Evolutionary conservation across 2,113 vertebrate genomes (phyloP).

Genomic region (Amblyopsis rosae): DNA sequence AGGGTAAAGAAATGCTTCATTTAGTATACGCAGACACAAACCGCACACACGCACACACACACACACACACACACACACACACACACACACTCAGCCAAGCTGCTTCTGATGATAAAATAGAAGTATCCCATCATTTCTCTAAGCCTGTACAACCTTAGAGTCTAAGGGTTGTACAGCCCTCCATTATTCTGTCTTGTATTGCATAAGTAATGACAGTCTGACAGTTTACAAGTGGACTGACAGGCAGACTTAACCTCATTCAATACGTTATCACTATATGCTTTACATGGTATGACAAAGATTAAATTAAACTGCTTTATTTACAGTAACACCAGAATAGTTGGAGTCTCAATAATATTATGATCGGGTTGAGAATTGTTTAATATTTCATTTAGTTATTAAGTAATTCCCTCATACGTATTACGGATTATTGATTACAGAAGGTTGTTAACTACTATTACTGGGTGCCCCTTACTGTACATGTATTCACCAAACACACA

Average conservation of each 20-base stretch:
- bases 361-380: background rate
- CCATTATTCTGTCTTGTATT: background rate
- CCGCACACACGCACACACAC: background rate
- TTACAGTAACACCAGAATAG: background rate
- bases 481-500: background rate
- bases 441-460: background rate
- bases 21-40: background rate
- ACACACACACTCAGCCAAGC: conserved; percentile 24
- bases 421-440: background rate
- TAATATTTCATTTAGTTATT: background rate
- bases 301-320: background rate
- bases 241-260: too few species aligned
- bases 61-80: background rate
- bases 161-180: conserved; percentile 19
- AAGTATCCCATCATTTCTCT: conserved; percentile 7
- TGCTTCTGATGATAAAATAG: conserved; percentile 47
- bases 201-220: background rate
- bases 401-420: background rate
- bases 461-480: background rate
- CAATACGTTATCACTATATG: too few species aligned
- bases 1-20: background rate
- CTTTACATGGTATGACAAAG: too few species aligned
- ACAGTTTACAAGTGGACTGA: too few species aligned
- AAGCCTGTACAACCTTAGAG: too few species aligned
- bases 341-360: background rate